Evolutionary conservation across 2,888 invertebrate genomes (phyloP).

Genomic region (Uropetala carovei): DNA sequence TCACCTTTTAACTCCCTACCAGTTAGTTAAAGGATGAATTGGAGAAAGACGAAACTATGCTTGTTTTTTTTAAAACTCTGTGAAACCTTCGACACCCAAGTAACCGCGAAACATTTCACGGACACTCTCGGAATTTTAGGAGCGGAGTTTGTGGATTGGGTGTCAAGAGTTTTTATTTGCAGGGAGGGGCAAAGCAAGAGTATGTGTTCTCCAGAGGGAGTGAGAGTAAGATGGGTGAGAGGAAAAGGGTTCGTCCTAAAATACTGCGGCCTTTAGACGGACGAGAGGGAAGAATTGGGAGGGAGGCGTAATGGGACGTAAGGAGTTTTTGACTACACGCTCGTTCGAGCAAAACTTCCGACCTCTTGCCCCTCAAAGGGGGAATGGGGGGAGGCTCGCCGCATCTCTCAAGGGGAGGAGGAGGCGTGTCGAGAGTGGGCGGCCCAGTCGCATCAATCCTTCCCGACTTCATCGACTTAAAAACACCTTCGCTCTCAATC

Average conservation of each 20-base stretch:
- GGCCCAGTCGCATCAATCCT: not conserved
- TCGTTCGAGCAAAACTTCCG: not conserved
- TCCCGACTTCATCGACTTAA: not conserved
- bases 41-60: no score
- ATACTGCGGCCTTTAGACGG: conserved; percentile 9
- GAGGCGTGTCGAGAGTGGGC: not conserved
- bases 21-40: no score
- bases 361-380: no score
- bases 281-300: no score
- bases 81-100: not conserved
- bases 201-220: not conserved
- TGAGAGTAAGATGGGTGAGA: not conserved
- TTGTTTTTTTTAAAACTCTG: not conserved
- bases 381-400: no score
- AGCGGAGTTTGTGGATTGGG: not conserved
- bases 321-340: conserved; percentile 22
- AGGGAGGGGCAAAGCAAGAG: no score
- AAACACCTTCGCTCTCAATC: conserved; percentile 21
- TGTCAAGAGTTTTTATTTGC: conserved; percentile 11
- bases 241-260: conserved; percentile 20
- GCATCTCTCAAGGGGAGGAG: not conserved
- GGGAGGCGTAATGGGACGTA: not conserved
- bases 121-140: no score
- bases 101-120: not conserved
- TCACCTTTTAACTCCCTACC: no score